A percentile compares a stretch with the other conserved stretches of the same genome.
Evolutionary conservation across 2,888 invertebrate genomes (phyloP).

Genomic region (Pantelozetes paolii): DNA sequence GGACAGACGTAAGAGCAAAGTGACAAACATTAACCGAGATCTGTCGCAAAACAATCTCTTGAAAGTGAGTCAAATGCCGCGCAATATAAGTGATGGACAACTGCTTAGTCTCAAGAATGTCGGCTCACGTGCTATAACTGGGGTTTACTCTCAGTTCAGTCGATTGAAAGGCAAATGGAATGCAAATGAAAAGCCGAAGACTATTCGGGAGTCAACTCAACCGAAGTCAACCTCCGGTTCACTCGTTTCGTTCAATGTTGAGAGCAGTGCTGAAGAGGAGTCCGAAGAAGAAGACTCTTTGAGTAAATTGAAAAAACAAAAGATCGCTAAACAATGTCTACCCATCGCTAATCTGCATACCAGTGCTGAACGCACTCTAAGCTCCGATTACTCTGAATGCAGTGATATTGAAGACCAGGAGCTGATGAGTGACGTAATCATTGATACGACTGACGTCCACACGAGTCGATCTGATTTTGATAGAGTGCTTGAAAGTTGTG

Average conservation of each 20-base stretch:
- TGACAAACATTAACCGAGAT: conserved; percentile 5
- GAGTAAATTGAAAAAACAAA: conserved; percentile 21
- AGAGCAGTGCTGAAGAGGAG: conserved; percentile 30
- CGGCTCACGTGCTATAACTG: conserved; percentile 58
- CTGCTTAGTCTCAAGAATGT: conserved; percentile 66
- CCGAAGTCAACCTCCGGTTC: neutral
- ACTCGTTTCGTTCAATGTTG: conserved; percentile 9
- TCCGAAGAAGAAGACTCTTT: conserved; percentile 44
- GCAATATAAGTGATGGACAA: conserved; percentile 85
- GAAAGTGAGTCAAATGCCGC: conserved; percentile 53
- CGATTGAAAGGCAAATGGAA: conserved; percentile 41
- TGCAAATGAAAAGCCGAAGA: conserved; percentile 20
- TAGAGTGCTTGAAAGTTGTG: conserved; percentile 53
- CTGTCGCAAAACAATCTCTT: neutral
- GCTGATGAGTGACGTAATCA: neutral
- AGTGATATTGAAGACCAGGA: conserved; percentile 46
- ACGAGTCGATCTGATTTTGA: conserved; percentile 44
- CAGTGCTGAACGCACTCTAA: conserved; percentile 46
- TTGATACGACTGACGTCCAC: conserved; percentile 26
- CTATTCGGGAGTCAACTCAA: conserved; percentile 11
- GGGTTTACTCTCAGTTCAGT: conserved; percentile 37
- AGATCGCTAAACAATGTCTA: conserved; percentile 13
- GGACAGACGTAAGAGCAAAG: conserved; percentile 49
- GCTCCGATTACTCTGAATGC: conserved; percentile 48
- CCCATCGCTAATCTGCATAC: conserved; percentile 13